Conservation (phyloP, 2,113 vertebrate genomes). For the Corythaixoides concolor region DNA sequence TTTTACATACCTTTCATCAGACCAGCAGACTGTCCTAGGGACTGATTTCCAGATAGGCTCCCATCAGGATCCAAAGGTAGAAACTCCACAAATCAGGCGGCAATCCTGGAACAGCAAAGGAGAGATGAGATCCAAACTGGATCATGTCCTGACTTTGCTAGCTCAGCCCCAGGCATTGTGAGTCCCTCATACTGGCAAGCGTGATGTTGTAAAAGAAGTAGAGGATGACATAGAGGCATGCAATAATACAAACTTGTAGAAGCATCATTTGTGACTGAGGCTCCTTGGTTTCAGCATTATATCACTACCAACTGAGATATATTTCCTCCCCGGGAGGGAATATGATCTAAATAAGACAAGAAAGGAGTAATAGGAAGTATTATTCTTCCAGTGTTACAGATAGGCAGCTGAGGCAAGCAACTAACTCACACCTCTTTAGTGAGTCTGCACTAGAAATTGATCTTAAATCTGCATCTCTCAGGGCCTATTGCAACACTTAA, state of each 20-base stretch:
- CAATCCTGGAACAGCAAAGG: neutral
- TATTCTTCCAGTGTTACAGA: neutral
- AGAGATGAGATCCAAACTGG: neutral
- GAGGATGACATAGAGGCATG: neutral
- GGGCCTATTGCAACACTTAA: neutral
- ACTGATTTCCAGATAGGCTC: neutral
- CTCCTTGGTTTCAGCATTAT: neutral
- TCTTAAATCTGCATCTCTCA: neutral
- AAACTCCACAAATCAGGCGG: neutral
- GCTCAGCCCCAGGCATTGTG: neutral
- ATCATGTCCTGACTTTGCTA: neutral
- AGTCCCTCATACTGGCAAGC: neutral
- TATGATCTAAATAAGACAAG: neutral
- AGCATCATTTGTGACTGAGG: neutral
- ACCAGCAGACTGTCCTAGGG: neutral
- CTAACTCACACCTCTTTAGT: neutral
- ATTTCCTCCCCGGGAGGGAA: neutral
- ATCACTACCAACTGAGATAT: neutral
- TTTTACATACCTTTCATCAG: slow-evolving; percentile 17
- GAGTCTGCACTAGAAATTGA: slow-evolving; percentile 1
- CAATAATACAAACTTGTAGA: neutral
- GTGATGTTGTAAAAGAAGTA: neutral
- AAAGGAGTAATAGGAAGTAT: neutral
- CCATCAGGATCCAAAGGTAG: neutral
- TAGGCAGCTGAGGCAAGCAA: slow-evolving; percentile 7